Base-by-base conservation (phyloP, 2,888 invertebrate genomes). In the Keiferia lycopersicella region DNA sequence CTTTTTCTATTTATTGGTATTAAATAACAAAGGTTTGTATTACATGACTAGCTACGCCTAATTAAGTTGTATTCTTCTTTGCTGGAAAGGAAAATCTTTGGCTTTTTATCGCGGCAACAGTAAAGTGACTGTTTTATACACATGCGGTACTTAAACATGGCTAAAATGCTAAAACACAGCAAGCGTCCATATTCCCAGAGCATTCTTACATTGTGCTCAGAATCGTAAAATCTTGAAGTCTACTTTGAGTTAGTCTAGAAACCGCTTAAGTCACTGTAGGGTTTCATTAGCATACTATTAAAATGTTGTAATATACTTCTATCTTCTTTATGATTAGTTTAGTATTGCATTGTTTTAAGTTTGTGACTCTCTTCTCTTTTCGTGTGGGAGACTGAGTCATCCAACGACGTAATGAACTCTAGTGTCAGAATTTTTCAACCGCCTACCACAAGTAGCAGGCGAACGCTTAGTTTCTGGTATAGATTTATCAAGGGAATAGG, bases 131-230 rank as follows among this genome's bases (percentile, higher is more conserved):
- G 45, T 30, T 61, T 61, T 61, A 61, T 18, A 50, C 16, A 34
- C 34, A 50, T 50, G 34, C 48, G 48, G 50, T 22, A 61, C 61
- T 61, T 61, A 61, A 61, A 61, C 39, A 16, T 30, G 34, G 30
- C 61, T 61, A 18, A 50, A 61, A 61, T 18, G 61, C 34, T 41
- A 18, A 50, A 48, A 45, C 34, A 50, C 26, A 8, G 34, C 34
- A 41, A 61, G 0, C 61, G 30, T 26, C 16, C 14, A 61, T 50
- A 61, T 58, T 39, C 20, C 57, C n/a, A 39, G 20, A 58, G 18
- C 58, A 22, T 58, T 58, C 39, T 18, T 38, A 58, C 39, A 58
- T 58, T 58, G 58, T 58, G 58, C 18, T 38, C 38, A 58, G 39
- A 39, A 18, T 58, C 38, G 38, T 39, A 38, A 58, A 39, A 18